Evolutionary conservation across 2,888 invertebrate genomes (phyloP), one percentile per base, ranked within the genome.

Genomic region (Spialia ferax): DNA sequence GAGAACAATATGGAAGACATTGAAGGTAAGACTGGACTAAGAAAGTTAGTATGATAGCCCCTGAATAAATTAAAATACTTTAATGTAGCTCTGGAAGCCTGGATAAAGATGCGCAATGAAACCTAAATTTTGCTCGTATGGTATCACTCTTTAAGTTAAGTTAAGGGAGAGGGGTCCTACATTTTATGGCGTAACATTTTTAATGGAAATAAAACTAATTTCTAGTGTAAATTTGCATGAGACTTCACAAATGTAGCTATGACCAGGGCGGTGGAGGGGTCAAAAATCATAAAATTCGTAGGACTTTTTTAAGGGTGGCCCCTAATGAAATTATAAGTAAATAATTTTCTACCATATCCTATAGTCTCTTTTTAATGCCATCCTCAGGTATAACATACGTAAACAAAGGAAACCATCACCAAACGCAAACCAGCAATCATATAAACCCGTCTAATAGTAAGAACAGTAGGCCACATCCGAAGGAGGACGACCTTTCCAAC

Each of bases 371-470:
- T 11, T 2, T 38, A 7, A 38, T 38, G 2, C 7, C 11, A 22
- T 48, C 22, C 22, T 2, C 78, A 93, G 93, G 91, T 8, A 87
- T 93, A 65, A 77, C 82, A 50, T 93, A 93, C 77, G 79, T 85
- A 8, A 74, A 73, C 52, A 74, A 70, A 57, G 71, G 71, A 7
- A 48, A 72, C 8, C 65, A 68, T 13, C 84, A 86, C 52, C 83
- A 85, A 60, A 69, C 75, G 0, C 76, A 79, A 48, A 59, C 72
- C 7, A 82, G 81, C 69, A 81, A 86, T 66, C 76, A 79, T 64
- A 72, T 74, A 22, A 69, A 76, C 8, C 77, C 77, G 23, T 79
- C 80, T 56, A 78, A 80, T 61, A 63, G 79, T 4, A 86, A 87
- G 71, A 86, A 80, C 18, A 68, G 75, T 0, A 85, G 82, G 83